Conservation (phyloP, 2,113 vertebrate genomes). For the Emydura subglobosa region DNA sequence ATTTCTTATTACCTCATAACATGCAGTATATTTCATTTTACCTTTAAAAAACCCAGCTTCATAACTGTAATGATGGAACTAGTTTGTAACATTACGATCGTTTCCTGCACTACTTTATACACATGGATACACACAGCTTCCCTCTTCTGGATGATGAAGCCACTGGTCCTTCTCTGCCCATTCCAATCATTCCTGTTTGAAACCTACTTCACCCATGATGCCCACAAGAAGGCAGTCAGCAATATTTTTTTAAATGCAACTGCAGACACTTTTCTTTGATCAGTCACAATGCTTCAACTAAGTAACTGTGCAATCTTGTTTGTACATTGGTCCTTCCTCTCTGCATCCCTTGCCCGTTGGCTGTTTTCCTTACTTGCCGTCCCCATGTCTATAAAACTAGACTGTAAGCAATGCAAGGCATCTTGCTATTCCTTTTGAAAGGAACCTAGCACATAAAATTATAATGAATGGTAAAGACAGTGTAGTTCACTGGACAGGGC, state of each 20-base stretch:
- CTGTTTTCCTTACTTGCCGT: not conserved
- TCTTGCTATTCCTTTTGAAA: not conserved
- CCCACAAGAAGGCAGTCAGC: not conserved
- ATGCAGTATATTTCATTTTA: not conserved
- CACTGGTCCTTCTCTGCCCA: fast-evolving
- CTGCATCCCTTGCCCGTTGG: not conserved
- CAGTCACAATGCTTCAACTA: not conserved
- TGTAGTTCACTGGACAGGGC: not conserved
- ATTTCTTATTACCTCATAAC: not conserved
- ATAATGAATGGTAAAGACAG: not conserved
- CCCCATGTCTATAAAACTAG: not conserved
- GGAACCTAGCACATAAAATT: not conserved
- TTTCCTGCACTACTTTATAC: not conserved
- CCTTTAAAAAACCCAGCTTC: not conserved
- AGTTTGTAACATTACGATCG: not conserved
- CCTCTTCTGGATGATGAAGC: not conserved
- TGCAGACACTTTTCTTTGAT: fast-evolving
- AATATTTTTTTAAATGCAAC: not conserved
- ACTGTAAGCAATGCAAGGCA: not conserved
- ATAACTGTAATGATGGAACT: not conserved
- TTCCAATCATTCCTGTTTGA: not conserved
- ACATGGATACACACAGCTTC: not conserved
- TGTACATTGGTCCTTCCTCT: not conserved
- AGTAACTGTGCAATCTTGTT: not conserved
- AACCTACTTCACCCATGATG: not conserved